phyloP scores from a whole-genome alignment of 2,888 invertebrate species.

The Chrysina gloriosa region DNA sequence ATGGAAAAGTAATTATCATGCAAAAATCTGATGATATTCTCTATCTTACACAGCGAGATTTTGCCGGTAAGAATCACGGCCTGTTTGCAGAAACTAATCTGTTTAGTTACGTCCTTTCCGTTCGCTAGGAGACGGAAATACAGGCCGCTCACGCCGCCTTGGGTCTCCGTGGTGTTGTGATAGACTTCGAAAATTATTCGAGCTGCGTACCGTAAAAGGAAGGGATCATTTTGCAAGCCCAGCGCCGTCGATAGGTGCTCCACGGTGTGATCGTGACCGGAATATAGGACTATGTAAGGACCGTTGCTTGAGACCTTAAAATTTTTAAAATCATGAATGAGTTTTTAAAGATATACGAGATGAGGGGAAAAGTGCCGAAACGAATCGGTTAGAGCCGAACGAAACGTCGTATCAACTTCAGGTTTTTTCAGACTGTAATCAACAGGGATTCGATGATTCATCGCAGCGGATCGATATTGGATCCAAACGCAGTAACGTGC shows the following conservation, averaged over 20 bases:
- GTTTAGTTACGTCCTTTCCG: conserved; percentile 86
- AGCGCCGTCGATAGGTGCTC: conserved; percentile 85
- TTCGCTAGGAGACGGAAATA: conserved; percentile 88
- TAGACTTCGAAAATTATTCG: conserved; percentile 91
- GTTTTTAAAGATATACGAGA: too few species aligned
- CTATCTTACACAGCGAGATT: conserved; percentile 81
- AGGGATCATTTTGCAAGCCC: conserved; percentile 74
- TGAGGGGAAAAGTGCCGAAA: too few species aligned
- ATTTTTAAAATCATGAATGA: too few species aligned
- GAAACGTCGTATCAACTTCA: too few species aligned
- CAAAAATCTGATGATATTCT: conserved; percentile 87
- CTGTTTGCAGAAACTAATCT: conserved; percentile 82
- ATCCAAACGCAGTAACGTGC: too few species aligned
- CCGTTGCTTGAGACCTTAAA: conserved; percentile 60
- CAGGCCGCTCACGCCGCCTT: conserved; percentile 71
- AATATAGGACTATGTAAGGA: conserved; percentile 66
- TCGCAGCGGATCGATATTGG: too few species aligned
- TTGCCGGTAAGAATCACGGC: conserved; percentile 68
- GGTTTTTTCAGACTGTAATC: not conserved
- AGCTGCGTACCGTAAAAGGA: conserved; percentile 86
- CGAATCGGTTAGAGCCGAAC: too few species aligned
- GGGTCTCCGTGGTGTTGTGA: conserved; percentile 69
- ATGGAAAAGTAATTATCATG: conserved; percentile 87
- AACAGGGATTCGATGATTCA: too few species aligned
- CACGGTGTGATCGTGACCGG: conserved; percentile 92